Percentiles rank a stretch among this genome's conserved stretches.
phyloP scores from a whole-genome alignment of 2,888 invertebrate species.

The Agrenia bidenticulata region DNA sequence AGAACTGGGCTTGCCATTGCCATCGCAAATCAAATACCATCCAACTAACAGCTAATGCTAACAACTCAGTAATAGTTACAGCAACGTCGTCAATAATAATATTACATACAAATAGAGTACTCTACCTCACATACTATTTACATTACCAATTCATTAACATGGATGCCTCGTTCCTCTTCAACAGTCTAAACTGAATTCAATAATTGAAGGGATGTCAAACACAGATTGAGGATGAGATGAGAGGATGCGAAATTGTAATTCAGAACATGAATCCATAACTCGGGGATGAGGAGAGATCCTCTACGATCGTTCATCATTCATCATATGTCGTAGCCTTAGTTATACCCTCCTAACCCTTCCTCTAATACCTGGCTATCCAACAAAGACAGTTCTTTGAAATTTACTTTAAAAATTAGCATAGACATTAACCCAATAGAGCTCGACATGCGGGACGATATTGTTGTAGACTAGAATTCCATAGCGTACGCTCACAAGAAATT shows the following conservation, averaged over 20 bases:
- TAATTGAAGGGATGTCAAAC: slow-evolving; percentile 26
- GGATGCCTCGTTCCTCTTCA: slow-evolving; percentile 13
- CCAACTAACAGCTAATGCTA: slow-evolving; percentile 16
- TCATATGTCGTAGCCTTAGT: too few species aligned
- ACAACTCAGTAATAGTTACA: neutral
- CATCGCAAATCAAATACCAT: slow-evolving; percentile 12
- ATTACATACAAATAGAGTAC: slow-evolving; percentile 6
- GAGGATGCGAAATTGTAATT: slow-evolving; percentile 36
- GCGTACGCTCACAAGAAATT: slow-evolving; percentile 7
- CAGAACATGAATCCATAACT: slow-evolving; percentile 36
- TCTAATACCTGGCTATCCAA: too few species aligned
- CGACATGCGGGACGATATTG: too few species aligned
- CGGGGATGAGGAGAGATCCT: too few species aligned
- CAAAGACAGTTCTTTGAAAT: neutral
- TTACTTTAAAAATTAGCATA: slow-evolving; percentile 19
- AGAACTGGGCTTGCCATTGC: slow-evolving; percentile 27
- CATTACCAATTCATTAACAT: slow-evolving; percentile 21
- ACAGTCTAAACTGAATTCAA: slow-evolving; percentile 18
- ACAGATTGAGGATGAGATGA: slow-evolving; percentile 36
- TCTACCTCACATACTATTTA: slow-evolving; percentile 11
- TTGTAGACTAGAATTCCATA: slow-evolving; percentile 13
- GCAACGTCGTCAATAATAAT: neutral
- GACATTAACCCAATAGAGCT: neutral
- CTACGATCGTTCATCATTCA: too few species aligned
- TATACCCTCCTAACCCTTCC: too few species aligned